phyloP scores from a whole-genome alignment of 2,797 vertebrate genomes.

The Esox masquinongy region DNA sequence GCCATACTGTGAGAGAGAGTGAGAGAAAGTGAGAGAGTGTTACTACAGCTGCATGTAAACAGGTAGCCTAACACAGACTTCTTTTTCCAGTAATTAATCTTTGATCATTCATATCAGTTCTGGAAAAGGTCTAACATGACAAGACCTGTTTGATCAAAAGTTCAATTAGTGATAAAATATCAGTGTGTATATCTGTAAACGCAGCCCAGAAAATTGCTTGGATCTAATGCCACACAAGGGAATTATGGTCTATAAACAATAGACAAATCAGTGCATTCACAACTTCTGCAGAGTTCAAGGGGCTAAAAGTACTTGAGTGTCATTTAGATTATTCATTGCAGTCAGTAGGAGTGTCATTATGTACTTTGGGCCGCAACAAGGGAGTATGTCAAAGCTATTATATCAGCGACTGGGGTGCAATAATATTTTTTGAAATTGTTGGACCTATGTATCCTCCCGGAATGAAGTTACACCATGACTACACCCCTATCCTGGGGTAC shows the following conservation, averaged over 20 bases:
- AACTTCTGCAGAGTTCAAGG: not conserved
- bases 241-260: not conserved
- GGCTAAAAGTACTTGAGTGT: not conserved
- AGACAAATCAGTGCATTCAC: not conserved
- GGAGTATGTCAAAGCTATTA: not conserved
- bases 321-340: not conserved
- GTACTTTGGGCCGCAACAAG: not conserved
- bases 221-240: no score
- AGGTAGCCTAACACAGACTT: not conserved
- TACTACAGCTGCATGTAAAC: no score
- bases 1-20: constrained; percentile 20
- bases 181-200: no score
- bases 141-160: no score
- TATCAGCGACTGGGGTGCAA: not conserved
- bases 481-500: no score
- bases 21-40: not conserved
- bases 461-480: no score
- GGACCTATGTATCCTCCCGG: no score
- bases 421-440: no score
- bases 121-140: no score
- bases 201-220: no score
- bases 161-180: not conserved
- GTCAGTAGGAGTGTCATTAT: not conserved
- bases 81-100: no score
- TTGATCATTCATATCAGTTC: no score